Base-by-base conservation (phyloP, 2,888 invertebrate species). In the Oligia latruncula region DNA sequence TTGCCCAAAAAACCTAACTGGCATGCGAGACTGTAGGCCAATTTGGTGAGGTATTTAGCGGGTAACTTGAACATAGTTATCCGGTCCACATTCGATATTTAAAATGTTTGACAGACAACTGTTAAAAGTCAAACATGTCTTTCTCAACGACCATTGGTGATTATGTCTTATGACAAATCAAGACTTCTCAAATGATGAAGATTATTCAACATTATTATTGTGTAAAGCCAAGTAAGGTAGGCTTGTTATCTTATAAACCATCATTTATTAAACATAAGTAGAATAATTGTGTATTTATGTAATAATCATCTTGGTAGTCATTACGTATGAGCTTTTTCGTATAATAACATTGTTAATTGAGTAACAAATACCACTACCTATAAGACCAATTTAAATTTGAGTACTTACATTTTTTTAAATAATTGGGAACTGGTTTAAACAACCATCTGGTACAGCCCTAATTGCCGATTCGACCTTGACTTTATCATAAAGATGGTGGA, bases 381-480 rank as follows among this genome's bases (percentile, higher is more conserved):
- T n/a, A n/a, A n/a, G 23, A 73, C 9, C 58, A 52, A 17, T 40
- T 11, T 35, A 13, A 11, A n/a, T 29, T 43, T 52, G 15, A 35
- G 35, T 71, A 60, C 23, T 15, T 60, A 35, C 15, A 8, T 62
- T 67, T 64, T 29, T 46, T n/a, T 17, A 40, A 49, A 46, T 65
- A 46, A 55, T 29, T 58, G 29, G 23, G 9, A 75, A 75, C 80
- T 52, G 67, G 71, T 71, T 79, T 80, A 23, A 65, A 46, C 17
- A 3, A 1, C 46, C 40, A 70, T 49, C 70, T 72, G 23, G 43
- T 40, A 62, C 43, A 52, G 15, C 46, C 60, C 11, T 85, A 15
- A 64, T 64, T 58, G 40, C 4, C 4, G 11, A 46, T 68, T 0
- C 6, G 70, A 66, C 88, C 86, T 86, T 87, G 84, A 68, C 1